Base-by-base conservation (phyloP, 1,140 invertebrate genomes). In the Zaprionus capensis region DNA sequence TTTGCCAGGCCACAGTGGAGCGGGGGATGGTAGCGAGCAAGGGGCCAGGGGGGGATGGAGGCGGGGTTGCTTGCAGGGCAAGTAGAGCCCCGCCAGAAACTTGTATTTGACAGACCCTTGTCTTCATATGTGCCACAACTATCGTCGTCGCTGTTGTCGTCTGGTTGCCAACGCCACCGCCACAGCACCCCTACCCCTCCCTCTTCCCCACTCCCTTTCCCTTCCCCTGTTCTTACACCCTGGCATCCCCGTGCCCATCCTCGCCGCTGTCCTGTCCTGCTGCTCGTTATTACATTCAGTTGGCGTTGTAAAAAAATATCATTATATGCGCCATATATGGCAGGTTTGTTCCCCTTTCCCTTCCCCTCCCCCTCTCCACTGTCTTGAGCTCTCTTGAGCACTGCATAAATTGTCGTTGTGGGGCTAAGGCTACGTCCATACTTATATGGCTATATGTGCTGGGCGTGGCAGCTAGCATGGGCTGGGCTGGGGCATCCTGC, bases 101-200 rank as follows among this genome's bases (percentile, higher is more conserved):
- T 88, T 87, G 84, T 87, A 88, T 88, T 88, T 88, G 84, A 88
- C 84, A 87, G 84, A 87, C 84, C 84, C 84, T 87, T 88, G 84
- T 87, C 84, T 88, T 88, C 84, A 87, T 87, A 87, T 87, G 84
- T 81, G 84, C 83, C 84, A 83, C 84, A 87, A 87, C 82, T 84
- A 84, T 84, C 82, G 71, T 68, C 58, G 77, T 66, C 77, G 59
- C 57, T 72, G 68, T 68, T 57, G 78, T 76, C 73, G 67, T 81
- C 51, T 53, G 69, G 68, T 17, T 62, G 51, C 63, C 17, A 9
- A 31, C 24, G 34, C 51, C 41, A 46, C 41, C n/a, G 41, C n/a
- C 41, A 46, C 41, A 9, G 41, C 55, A n/a, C 44, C 69, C 36
- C 4, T 12, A 28, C 28, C 20, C 26, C 28, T 12, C 31, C 58